Evolutionary conservation across 2,797 vertebrate species (phyloP), one percentile per base, ranked within the genome.

Genomic region (Chanos chanos): DNA sequence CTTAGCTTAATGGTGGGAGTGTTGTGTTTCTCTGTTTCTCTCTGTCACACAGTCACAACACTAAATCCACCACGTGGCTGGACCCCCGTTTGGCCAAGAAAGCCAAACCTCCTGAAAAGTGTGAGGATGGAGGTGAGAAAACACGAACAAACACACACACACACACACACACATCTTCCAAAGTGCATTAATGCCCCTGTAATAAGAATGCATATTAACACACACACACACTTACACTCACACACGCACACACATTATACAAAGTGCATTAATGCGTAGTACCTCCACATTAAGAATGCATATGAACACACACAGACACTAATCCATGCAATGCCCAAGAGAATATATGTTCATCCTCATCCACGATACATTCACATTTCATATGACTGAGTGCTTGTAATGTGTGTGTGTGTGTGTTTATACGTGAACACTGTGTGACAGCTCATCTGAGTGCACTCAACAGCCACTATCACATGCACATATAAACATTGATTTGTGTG

Each of bases 21-120:
- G 1, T 3, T 53, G 48, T 27, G 9, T n/a, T 1, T 2, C 8
- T 10, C 37, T 50, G 4, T 61, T 3, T n/a, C 4, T 57, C 5
- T 70, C 73, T 86, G 21, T 74, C 61, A 68, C 74, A 28, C 74
- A 99, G 97, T 76, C 97, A 99, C 76, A 98, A 98, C 86, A 96
- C 92, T 68, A 99, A 99, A 86, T 96, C 95, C 25, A 99, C 97
- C 2, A 98, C 97, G 0, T 99, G 97, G 96, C 82, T 99, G 78
- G 97, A 99, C 81, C 97, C 97, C 5, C 92, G 97, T 7, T 94
- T 98, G 10, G 94, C 95, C 72, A 96, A 93, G 85, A 98, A 94
- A 85, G 95, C 96, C 73, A 99, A 98, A 86, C 92, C 94, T 51
- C 94, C 95, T 0, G 97, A 99, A 86, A 94, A 96, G 66, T 99